Conservation (phyloP, 2,113 vertebrate genomes). For the Poeciliopsis occidentalis region DNA sequence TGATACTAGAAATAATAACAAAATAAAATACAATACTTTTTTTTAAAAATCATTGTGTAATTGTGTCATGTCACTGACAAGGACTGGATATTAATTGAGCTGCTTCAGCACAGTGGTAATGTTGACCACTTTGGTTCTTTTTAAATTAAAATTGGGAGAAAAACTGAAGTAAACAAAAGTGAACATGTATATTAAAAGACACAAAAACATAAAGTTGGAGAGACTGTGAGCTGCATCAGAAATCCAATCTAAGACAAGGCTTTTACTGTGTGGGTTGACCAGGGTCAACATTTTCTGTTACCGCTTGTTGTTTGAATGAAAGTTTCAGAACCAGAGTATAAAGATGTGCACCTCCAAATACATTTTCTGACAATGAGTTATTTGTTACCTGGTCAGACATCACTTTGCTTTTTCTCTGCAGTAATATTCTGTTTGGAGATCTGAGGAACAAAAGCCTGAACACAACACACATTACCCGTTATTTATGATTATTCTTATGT, state of each 20-base stretch:
- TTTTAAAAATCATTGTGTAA: too few species aligned
- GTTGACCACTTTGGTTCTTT: neutral
- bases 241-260: neutral
- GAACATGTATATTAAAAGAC: neutral
- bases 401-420: neutral
- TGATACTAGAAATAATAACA: too few species aligned
- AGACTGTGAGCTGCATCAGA: neutral
- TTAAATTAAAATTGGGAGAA: neutral
- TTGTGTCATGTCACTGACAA: neutral
- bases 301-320: neutral
- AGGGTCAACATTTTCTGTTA: too few species aligned
- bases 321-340: neutral
- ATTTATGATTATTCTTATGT: neutral
- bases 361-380: neutral
- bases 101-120: neutral
- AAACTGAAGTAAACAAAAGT: neutral
- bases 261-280: neutral
- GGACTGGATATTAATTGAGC: neutral
- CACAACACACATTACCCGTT: neutral
- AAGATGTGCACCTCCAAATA: neutral
- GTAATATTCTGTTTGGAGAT: neutral
- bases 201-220: neutral
- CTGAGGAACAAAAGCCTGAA: neutral
- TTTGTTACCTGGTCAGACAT: conserved; percentile 5
- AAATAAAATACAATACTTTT: too few species aligned